phyloP scores from a whole-genome alignment of 2,113 vertebrate genomes.

The Martes martes region DNA sequence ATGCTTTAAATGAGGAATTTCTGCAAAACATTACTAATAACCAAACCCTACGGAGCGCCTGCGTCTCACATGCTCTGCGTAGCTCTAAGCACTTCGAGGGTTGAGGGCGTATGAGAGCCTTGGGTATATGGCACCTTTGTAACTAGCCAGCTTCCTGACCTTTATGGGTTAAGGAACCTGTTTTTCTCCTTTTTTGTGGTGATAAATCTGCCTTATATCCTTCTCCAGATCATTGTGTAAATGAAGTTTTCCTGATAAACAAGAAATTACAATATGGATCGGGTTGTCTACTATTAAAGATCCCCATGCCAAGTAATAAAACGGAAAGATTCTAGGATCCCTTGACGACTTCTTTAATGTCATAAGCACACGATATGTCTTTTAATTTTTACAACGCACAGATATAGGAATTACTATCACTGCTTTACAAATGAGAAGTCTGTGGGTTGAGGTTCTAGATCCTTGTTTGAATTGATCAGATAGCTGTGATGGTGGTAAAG shows the following conservation, averaged over 20 bases:
- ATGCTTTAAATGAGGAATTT: neutral
- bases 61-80: rapidly evolving
- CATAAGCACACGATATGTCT: neutral
- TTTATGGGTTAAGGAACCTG: neutral
- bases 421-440: neutral
- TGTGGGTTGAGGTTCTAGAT: too few relatives aligned
- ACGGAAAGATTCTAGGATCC: neutral
- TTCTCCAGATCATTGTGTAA: neutral
- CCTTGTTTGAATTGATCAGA: too few relatives aligned
- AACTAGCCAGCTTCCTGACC: neutral
- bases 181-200: neutral
- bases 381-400: neutral
- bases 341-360: neutral
- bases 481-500: neutral
- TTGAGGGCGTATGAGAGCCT: too few relatives aligned
- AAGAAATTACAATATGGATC: neutral
- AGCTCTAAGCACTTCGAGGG: neutral
- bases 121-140: too few relatives aligned
- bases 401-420: too few relatives aligned
- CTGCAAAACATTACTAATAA: neutral
- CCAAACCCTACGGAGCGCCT: rapidly evolving
- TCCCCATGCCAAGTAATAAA: neutral
- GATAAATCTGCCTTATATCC: neutral
- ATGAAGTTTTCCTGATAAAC: neutral
- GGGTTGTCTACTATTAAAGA: neutral